Evolutionary conservation across 2,797 vertebrate species (phyloP), one percentile per base, ranked within the genome.

Genomic region (Clarias platycephalus): DNA sequence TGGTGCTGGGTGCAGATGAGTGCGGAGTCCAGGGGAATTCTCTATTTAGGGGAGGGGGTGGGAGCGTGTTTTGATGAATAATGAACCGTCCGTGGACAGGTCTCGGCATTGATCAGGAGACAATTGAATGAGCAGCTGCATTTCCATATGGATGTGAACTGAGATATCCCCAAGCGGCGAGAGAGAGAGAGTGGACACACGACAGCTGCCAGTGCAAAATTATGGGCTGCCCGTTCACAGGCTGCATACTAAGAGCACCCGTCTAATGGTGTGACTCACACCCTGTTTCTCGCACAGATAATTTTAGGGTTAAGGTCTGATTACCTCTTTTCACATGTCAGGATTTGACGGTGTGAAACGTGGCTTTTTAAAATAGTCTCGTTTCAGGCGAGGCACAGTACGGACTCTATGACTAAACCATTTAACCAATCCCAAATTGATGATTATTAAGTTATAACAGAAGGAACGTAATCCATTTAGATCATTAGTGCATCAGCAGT

Each of bases 71-170:
- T 37, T 84, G 87, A 87, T 86, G 81, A 88, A 86, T 85, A 88
- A 86, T 81, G 83, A 78, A 22, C 20, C 34, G 3, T 53, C 71
- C 81, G 75, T 75, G 71, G 86, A 87, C 74, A 79, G 83, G 72
- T 49, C 22, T 60, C 67, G 72, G 83, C 84, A 88, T 85, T 89
- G 87, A 89, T 88, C 86, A 86, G 72, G 86, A 87, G 87, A 86
- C 87, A 87, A 88, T 83, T 64, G 86, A 84, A 83, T 34, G 58
- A 83, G 75, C 82, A 87, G 87, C 86, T 86, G 87, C 80, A 88
- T 89, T 88, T 89, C 86, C 89, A 87, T 87, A 87, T 85, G 89
- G 87, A 85, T 86, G 83, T 74, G 34, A 80, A 83, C 82, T 10
- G 60, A 82, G 75, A 60, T 71, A 77, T 88, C 78, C 86, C 86